Conservation (phyloP, 2,113 vertebrate genomes). For the Anarrhichthys ocellatus region DNA sequence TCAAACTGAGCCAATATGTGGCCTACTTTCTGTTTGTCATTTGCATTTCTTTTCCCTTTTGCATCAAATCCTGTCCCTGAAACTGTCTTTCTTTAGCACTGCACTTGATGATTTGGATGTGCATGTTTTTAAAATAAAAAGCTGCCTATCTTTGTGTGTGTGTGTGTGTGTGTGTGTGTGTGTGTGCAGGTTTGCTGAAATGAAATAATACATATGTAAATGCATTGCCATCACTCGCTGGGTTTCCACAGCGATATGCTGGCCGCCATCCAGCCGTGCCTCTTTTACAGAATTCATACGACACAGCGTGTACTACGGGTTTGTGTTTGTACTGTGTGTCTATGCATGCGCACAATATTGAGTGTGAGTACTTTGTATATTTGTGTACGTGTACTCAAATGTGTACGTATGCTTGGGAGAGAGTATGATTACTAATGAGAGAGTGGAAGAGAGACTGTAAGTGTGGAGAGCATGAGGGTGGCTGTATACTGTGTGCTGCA, state of each 20-base stretch:
- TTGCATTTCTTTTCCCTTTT: slow-evolving; percentile 33
- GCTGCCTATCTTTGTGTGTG: background rate
- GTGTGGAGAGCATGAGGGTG: background rate
- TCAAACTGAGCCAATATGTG: slow-evolving; percentile 50
- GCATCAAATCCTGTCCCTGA: slow-evolving; percentile 39
- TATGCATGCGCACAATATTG: background rate
- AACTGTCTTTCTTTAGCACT: slow-evolving; percentile 33
- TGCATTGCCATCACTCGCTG: slow-evolving; percentile 55
- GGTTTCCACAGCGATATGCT: slow-evolving; percentile 59
- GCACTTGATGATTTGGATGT: slow-evolving; percentile 40
- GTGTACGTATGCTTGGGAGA: background rate
- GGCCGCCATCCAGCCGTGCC: slow-evolving; percentile 58
- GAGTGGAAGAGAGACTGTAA: background rate
- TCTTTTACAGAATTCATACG: slow-evolving; percentile 54
- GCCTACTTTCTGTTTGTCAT: slow-evolving; percentile 52
- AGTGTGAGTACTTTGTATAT: slow-evolving; percentile 21
- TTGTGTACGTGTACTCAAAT: slow-evolving; percentile 1
- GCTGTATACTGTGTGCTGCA: slow-evolving; percentile 26
- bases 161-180: background rate
- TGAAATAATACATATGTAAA: slow-evolving; percentile 76
- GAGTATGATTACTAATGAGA: slow-evolving; percentile 41
- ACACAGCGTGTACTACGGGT: slow-evolving; percentile 26
- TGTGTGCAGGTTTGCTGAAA: slow-evolving; percentile 35
- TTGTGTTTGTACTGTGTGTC: slow-evolving; percentile 21
- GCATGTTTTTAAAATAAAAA: slow-evolving; percentile 42